These are phyloP conservation scores for Anolis sagrei DNA, from an alignment of 2,113 vertebrate genomes.

Conservation along the genomic window DNA sequence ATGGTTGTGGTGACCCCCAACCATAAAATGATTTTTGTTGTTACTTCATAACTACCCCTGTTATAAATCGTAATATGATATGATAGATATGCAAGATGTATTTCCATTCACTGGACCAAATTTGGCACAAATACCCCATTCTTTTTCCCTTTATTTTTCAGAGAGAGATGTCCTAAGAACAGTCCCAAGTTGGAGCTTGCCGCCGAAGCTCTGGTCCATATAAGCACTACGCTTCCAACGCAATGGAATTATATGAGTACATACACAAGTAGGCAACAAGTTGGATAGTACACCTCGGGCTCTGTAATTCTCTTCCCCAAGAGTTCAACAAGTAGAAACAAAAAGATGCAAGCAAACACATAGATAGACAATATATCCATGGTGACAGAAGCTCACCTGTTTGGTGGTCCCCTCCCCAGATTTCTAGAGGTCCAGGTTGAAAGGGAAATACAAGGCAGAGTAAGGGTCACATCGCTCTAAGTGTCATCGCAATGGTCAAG, in stretches of 20 bases:
- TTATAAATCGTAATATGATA: no score
- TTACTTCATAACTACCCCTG: no score
- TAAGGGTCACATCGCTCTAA: fast-evolving
- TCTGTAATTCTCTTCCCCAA: neutral
- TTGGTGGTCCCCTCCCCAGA: neutral
- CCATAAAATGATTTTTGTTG: no score
- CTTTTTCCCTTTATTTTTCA: neutral
- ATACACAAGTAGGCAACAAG: neutral
- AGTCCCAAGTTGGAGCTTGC: neutral
- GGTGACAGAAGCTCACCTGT: neutral
- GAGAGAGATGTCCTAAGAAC: neutral
- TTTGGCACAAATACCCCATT: neutral
- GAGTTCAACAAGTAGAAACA: neutral
- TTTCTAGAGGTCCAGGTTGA: neutral
- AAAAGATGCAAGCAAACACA: neutral
- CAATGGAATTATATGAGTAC: no score
- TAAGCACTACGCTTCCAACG: neutral
- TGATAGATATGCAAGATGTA: no score
- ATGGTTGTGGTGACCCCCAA: no score
- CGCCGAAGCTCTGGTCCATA: neutral
- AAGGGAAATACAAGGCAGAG: neutral
- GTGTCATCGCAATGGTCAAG: neutral
- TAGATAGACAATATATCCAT: neutral
- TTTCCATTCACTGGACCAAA: no score
- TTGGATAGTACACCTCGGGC: neutral